These are phyloP conservation scores for Eretmocerus hayati DNA, from an alignment of 2,888 invertebrate species.

Conservation along the genomic window DNA sequence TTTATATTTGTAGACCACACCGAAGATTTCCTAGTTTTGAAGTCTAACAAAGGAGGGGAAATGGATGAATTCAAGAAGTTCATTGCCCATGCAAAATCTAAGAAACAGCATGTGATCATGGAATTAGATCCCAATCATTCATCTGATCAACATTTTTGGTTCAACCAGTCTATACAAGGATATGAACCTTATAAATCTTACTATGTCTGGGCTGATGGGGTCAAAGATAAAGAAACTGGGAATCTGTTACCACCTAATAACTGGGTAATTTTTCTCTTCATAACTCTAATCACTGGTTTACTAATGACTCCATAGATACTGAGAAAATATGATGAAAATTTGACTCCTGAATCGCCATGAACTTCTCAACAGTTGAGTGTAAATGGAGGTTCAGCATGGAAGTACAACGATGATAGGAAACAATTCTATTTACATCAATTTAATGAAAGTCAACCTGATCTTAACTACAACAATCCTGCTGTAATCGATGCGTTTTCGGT, in stretches of 20 bases:
- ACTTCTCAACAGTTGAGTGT: conserved; percentile 44
- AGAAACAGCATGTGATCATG: conserved; percentile 58
- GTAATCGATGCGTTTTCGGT: conserved; percentile 59
- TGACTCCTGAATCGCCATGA: no score
- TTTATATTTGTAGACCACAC: conserved; percentile 40
- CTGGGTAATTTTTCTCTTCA: conserved; percentile 54
- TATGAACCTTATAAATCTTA: conserved; percentile 61
- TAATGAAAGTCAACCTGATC: conserved; percentile 62
- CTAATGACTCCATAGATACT: background rate
- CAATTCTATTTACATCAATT: conserved; percentile 78
- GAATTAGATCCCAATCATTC: conserved; percentile 73
- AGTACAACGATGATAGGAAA: conserved; percentile 54
- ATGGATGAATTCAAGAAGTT: conserved; percentile 48
- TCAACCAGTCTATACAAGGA: conserved; percentile 56
- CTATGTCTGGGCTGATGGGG: conserved; percentile 67
- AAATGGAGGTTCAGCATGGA: conserved; percentile 63
- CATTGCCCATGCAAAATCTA: conserved; percentile 49
- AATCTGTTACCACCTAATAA: conserved; percentile 56
- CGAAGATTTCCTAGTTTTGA: conserved; percentile 48
- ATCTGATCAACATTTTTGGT: conserved; percentile 63
- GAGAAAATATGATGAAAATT: background rate
- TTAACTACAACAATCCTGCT: conserved; percentile 68
- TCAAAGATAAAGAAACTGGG: conserved; percentile 37
- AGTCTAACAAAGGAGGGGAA: conserved; percentile 48
- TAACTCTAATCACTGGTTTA: no score